Evolutionary conservation across 1,140 invertebrate species (phyloP), one percentile per base, ranked within the genome.

Genomic region (Drosophila ohnishii): DNA sequence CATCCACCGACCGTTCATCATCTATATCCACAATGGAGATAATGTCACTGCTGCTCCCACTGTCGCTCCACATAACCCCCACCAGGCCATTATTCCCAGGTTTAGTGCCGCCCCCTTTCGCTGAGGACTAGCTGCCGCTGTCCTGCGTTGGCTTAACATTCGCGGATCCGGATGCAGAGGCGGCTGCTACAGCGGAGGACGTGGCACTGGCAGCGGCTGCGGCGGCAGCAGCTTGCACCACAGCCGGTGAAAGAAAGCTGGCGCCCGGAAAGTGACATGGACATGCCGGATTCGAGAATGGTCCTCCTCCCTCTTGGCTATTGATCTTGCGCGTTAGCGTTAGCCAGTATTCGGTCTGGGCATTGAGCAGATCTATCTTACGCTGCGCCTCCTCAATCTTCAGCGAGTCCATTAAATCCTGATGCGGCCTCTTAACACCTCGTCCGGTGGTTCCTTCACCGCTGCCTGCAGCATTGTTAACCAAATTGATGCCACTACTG

Each of bases 261-360:
- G 62, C 47, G 5, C 79, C 90, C 0, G 90, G 90, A 44, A 89
- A 90, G 44, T 90, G 90, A 7, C 90, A 91, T 0, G 70, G 63
- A 32, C 90, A 91, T 8, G 90, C 58, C 5, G 90, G 90, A 72
- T 79, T 91, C 0, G 90, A 86, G 40, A 72, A 57, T 19, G 90
- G 89, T 0, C 82, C 81, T 2, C 19, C 32, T 0, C 39, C 51
- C 6, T 64, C 10, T 40, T 91, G 84, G 7, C 76, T 53, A 50
- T 91, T 87, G 9, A 91, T 55, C 42, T 91, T 91, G 50, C 90
- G 87, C 19, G 90, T 91, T 11, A 91, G 45, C n/a, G 89, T 90
- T 13, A 86, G 80, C 90, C 90, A 91, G 28, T 91, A 91, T 30
- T 90, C 86, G 25, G 91, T 91, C 61, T 91, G 90, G 19, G 84